A percentile compares a stretch with the other conserved stretches of the same genome.
Evolutionary conservation across 2,797 vertebrate species (phyloP).

Genomic region (Siniperca obscura): DNA sequence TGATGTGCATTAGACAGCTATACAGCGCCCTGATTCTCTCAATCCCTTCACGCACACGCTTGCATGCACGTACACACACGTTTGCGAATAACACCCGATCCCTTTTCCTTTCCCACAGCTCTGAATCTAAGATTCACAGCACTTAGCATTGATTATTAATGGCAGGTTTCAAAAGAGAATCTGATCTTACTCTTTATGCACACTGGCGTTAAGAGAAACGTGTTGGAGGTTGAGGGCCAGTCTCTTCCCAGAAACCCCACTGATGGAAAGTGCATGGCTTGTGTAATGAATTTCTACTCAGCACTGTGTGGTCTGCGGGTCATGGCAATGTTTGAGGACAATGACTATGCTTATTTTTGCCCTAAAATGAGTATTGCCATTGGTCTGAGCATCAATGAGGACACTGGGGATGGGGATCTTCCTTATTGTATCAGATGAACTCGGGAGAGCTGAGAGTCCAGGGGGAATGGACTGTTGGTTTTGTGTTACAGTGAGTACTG

Average conservation of each 20-base stretch:
- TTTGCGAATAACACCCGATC: conserved; percentile 57
- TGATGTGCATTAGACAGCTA: conserved; percentile 73
- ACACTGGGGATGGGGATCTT: background rate
- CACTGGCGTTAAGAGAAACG: conserved; percentile 66
- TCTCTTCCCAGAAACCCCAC: conserved; percentile 68
- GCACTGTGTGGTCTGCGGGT: background rate
- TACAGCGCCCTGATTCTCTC: conserved; percentile 47
- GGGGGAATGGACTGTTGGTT: conserved; percentile 16
- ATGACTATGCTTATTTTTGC: background rate
- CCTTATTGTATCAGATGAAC: conserved; percentile 25
- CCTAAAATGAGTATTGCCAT: background rate
- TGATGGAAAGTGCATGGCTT: conserved; percentile 43
- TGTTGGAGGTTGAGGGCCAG: conserved; percentile 44
- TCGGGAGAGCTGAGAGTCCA: conserved; percentile 32
- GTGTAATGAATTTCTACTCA: conserved; percentile 47
- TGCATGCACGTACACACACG: conserved; percentile 11
- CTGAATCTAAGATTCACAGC: conserved; percentile 70
- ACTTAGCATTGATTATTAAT: conserved; percentile 86
- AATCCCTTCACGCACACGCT: conserved; percentile 10
- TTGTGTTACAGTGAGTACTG: conserved; percentile 37
- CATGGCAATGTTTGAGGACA: background rate
- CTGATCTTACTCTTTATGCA: conserved; percentile 65
- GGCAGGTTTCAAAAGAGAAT: conserved; percentile 72
- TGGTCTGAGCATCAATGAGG: background rate
- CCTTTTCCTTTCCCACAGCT: conserved; percentile 49